These are phyloP conservation scores for Cynocephalus volans DNA, from an alignment of 2,113 vertebrate genomes.

Conservation along the genomic window DNA sequence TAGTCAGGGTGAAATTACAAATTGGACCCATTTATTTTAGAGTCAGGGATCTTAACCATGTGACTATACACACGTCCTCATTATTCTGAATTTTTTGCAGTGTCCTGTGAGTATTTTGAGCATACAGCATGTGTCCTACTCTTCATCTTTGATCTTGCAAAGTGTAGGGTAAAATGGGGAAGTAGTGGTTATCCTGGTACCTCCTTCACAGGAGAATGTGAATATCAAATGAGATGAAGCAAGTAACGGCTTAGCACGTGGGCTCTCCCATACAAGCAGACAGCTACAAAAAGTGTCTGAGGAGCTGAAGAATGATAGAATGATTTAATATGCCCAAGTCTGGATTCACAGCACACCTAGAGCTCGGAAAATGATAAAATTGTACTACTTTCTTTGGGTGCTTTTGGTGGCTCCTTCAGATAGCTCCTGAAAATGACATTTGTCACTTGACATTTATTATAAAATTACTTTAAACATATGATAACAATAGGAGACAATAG, in stretches of 20 bases:
- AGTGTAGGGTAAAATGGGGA: not conserved
- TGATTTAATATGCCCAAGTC: not conserved
- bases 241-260: not conserved
- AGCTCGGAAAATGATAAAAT: not conserved
- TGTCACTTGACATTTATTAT: not conserved
- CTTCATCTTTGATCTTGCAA: not conserved
- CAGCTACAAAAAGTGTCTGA: not conserved
- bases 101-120: not conserved
- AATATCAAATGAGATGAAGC: not conserved
- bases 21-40: not conserved
- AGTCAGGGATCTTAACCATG: not conserved
- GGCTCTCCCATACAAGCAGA: not conserved
- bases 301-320: not conserved
- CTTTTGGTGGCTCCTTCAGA: not conserved
- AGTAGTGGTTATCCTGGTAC: not conserved
- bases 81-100: not conserved
- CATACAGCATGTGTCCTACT: not conserved
- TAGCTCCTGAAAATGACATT: not conserved
- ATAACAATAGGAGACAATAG: not conserved
- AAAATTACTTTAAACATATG: not conserved
- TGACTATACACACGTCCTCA: not conserved
- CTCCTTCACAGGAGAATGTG: not conserved
- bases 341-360: not conserved
- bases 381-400: not conserved
- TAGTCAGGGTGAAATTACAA: constrained; percentile 6